Conservation (phyloP, 1,140 invertebrate species). For the Lasioglossum albipes region DNA sequence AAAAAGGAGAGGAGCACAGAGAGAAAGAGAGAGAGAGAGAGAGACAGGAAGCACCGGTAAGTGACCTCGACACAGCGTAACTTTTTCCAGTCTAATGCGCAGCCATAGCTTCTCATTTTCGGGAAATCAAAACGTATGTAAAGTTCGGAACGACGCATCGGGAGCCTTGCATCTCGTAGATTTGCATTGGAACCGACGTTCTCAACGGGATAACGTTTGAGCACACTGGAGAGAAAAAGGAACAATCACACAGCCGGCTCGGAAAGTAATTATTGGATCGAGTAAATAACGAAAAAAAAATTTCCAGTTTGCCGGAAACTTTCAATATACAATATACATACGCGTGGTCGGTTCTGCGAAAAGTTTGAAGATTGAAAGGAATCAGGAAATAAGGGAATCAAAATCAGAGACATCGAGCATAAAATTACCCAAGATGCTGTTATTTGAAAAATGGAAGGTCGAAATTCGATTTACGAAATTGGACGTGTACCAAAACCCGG, state of each 20-base stretch:
- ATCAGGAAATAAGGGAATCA: no score
- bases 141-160: not conserved
- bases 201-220: not conserved
- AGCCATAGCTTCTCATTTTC: not conserved
- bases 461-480: no score
- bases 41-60: not conserved
- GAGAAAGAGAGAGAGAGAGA: not conserved
- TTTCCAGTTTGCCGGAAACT: no score
- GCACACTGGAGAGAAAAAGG: not conserved
- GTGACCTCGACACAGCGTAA: constrained; percentile 17
- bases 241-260: not conserved
- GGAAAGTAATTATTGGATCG: no score
- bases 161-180: not conserved
- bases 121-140: constrained; percentile 1
- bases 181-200: constrained; percentile 1
- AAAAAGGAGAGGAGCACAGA: not conserved
- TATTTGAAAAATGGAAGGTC: no score
- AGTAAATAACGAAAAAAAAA: no score
- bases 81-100: not conserved
- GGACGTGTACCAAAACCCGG: no score
- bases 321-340: no score
- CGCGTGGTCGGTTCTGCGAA: no score
- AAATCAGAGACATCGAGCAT: no score
- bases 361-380: no score
- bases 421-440: no score